These are phyloP conservation scores for Smithornis capensis DNA, from an alignment of 2,113 vertebrate species.

Conservation along the genomic window DNA sequence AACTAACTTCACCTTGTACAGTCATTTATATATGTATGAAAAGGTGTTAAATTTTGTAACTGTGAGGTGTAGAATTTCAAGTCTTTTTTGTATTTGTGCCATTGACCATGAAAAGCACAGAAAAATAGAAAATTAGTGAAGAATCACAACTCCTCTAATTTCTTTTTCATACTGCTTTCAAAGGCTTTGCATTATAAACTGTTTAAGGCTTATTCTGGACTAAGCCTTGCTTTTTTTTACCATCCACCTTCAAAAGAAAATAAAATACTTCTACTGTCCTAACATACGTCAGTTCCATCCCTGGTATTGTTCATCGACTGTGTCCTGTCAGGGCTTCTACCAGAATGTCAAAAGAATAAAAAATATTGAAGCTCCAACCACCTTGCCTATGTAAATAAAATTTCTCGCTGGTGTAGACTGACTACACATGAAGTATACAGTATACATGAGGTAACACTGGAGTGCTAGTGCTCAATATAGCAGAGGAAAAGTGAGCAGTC, in stretches of 20 bases:
- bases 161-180: background rate
- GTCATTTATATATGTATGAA: background rate
- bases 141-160: background rate
- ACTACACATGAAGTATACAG: background rate
- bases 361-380: background rate
- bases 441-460: no score
- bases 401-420: background rate
- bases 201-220: background rate
- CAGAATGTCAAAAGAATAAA: background rate
- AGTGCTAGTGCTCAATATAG: background rate
- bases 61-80: background rate
- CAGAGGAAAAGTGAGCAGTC: background rate
- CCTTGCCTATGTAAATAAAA: background rate
- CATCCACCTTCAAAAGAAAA: background rate
- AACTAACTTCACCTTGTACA: background rate
- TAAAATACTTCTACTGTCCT: background rate
- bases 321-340: background rate
- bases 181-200: background rate
- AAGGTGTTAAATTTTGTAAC: background rate
- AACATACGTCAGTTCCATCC: background rate
- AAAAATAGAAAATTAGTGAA: background rate
- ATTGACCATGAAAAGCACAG: background rate
- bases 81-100: background rate
- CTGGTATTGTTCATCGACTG: background rate
- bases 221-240: background rate